Evolutionary conservation across 2,113 vertebrate species (phyloP).

Genomic region (Phoenicopterus ruber): DNA sequence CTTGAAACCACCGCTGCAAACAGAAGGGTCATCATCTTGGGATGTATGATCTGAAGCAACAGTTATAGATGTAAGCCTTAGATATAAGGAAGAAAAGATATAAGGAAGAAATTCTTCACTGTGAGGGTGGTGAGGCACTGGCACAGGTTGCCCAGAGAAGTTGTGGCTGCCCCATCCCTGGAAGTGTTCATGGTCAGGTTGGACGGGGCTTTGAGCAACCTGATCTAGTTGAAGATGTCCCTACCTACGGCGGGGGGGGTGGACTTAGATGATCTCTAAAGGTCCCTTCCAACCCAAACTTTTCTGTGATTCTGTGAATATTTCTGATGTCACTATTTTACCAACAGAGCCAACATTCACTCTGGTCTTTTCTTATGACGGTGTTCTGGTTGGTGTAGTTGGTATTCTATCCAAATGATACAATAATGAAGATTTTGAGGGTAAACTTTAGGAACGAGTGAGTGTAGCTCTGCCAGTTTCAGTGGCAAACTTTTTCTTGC

Average conservation of each 20-base stretch:
- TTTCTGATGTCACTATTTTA: not conserved
- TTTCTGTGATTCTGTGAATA: not conserved
- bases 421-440: not conserved
- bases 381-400: not conserved
- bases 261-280: not conserved
- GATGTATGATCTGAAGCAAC: not conserved
- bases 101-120: not conserved
- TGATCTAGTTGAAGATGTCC: not conserved
- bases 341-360: not conserved
- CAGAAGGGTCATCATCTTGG: not conserved
- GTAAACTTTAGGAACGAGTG: not conserved
- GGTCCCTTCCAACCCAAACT: not conserved
- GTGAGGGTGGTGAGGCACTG: not conserved
- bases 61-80: not conserved
- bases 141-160: not conserved
- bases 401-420: not conserved
- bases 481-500: not conserved
- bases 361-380: not conserved
- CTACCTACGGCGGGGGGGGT: fast-evolving
- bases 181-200: not conserved
- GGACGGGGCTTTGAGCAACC: not conserved
- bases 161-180: not conserved
- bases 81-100: not conserved
- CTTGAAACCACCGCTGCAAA: not conserved
- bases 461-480: not conserved